These are phyloP conservation scores for Terebella lapidaria DNA, from an alignment of 2,888 invertebrate species.

Conservation along the genomic window DNA sequence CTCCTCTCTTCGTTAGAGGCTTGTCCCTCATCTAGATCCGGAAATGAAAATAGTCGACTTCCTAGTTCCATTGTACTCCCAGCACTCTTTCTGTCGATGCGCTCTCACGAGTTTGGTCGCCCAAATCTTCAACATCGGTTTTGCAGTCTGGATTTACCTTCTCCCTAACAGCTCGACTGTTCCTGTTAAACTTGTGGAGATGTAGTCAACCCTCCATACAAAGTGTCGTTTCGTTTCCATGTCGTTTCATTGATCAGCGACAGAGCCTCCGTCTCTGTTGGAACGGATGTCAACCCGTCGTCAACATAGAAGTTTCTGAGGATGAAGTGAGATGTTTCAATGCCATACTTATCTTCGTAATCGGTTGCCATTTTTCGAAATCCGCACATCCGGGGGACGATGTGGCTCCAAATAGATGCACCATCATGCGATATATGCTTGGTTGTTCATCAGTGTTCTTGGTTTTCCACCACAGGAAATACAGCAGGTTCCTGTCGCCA, in stretches of 20 bases:
- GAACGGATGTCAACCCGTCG: conserved; percentile 16
- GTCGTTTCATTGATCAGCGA: neutral
- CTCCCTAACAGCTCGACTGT: conserved; percentile 7
- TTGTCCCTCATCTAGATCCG: neutral
- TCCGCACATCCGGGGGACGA: too few relatives aligned
- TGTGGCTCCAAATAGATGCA: too few relatives aligned
- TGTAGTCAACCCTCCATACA: conserved; percentile 2
- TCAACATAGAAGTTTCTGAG: conserved; percentile 21
- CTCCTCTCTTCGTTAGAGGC: conserved; percentile 5
- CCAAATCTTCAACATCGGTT: neutral
- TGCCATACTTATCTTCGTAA: neutral
- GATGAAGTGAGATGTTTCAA: conserved; percentile 15
- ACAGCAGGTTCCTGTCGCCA: neutral
- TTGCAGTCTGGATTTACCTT: neutral
- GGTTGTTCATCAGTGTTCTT: neutral
- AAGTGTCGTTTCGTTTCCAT: too few relatives aligned
- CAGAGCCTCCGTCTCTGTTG: neutral
- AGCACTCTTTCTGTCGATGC: too few relatives aligned
- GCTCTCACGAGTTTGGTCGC: too few relatives aligned
- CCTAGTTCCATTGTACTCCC: too few relatives aligned
- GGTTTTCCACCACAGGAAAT: conserved; percentile 3
- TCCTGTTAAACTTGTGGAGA: conserved; percentile 12
- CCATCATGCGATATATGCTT: neutral
- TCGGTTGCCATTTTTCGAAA: conserved; percentile 2
- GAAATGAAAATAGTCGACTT: conserved; percentile 3